Evolutionary conservation across 2,113 vertebrate species (phyloP).

Genomic region (Probosciger aterrimus): DNA sequence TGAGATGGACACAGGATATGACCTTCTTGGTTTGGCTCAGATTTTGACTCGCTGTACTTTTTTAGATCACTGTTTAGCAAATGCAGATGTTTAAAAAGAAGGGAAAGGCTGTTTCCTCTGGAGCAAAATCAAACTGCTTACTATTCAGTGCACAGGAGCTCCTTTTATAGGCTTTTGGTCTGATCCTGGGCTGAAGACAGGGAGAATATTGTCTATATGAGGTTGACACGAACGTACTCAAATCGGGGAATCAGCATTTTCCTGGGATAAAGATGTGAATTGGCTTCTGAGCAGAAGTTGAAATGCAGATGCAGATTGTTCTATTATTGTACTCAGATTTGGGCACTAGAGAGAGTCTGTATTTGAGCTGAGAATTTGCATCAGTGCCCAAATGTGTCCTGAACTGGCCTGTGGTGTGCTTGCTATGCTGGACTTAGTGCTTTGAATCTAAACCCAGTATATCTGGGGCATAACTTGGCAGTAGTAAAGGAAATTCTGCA

Average conservation of each 20-base stretch:
- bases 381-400: background rate
- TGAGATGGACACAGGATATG: constrained; percentile 46
- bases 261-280: background rate
- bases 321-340: background rate
- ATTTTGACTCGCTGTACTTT: constrained; percentile 26
- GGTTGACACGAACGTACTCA: background rate
- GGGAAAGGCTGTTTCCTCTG: constrained; percentile 36
- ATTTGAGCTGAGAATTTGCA: background rate
- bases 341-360: background rate
- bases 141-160: constrained; percentile 10
- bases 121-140: constrained; percentile 21
- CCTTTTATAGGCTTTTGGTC: constrained; percentile 36
- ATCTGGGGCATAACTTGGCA: background rate
- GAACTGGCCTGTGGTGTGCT: background rate
- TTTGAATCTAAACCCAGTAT: background rate
- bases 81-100: constrained; percentile 53
- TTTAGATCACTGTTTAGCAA: constrained; percentile 50
- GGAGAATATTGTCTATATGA: constrained; percentile 34
- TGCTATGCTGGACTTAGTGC: background rate
- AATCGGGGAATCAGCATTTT: background rate
- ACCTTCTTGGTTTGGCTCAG: constrained; percentile 34
- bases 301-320: background rate
- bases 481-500: background rate
- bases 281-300: background rate
- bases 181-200: constrained; percentile 5